Conservation (phyloP, 2,888 invertebrate genomes). For the Neoascia interrupta region DNA sequence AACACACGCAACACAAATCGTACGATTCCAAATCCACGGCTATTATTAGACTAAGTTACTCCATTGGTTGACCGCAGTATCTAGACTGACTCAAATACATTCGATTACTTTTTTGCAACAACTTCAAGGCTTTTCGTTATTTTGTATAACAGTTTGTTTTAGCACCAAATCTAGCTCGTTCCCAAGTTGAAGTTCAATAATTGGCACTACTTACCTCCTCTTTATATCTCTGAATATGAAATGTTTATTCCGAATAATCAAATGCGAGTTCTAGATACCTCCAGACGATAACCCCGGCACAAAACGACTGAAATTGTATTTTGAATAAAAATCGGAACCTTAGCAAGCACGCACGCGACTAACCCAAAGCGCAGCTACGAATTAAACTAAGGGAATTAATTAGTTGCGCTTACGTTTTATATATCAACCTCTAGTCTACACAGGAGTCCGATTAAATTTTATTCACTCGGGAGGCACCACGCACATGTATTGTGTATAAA, state of each 20-base stretch:
- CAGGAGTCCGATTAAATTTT: constrained; percentile 12
- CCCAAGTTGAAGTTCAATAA: too few relatives aligned
- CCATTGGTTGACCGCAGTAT: constrained; percentile 1
- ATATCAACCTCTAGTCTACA: constrained; percentile 17
- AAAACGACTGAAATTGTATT: constrained; percentile 9
- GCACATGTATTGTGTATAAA: background rate
- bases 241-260: background rate
- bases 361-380: constrained; percentile 50
- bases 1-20: constrained; percentile 15
- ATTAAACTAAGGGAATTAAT: constrained; percentile 61
- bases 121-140: background rate
- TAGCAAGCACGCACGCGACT: constrained; percentile 36
- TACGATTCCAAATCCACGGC: constrained; percentile 19
- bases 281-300: constrained; percentile 17
- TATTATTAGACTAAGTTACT: background rate
- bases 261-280: background rate
- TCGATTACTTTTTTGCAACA: constrained; percentile 9
- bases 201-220: constrained; percentile 11
- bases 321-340: constrained; percentile 13
- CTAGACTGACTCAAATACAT: constrained; percentile 5
- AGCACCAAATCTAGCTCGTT: background rate
- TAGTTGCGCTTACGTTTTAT: constrained; percentile 54
- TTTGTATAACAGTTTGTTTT: background rate
- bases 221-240: constrained; percentile 15
- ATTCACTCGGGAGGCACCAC: constrained; percentile 8